Percentiles rank a stretch among this genome's conserved stretches.
Conservation (phyloP, 2,888 invertebrate species). For the Leistus spinibarbis region DNA sequence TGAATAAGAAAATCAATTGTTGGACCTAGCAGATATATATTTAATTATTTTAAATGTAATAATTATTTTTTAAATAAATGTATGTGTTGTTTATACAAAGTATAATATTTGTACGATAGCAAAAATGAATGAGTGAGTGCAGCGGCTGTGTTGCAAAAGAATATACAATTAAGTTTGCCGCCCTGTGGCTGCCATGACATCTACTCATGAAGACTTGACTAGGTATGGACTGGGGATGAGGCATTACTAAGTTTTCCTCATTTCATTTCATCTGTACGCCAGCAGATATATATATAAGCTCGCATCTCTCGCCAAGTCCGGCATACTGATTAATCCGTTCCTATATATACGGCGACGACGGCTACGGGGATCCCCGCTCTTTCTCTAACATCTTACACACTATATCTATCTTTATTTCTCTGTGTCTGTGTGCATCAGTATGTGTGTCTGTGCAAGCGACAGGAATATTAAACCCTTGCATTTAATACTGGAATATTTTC, state of each 20-base stretch:
- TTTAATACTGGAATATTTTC: no score
- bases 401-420: neutral
- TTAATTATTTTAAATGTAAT: no score
- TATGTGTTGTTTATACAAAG: no score
- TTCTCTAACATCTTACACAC: neutral
- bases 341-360: conserved; percentile 13
- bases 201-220: conserved; percentile 16
- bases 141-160: neutral
- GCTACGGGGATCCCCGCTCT: neutral
- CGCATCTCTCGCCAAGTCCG: conserved; percentile 50
- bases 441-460: no score
- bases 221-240: conserved; percentile 48
- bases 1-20: no score
- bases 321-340: conserved; percentile 56
- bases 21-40: no score
- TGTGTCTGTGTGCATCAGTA: neutral
- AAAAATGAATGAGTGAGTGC: no score
- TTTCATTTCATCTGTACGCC: conserved; percentile 57
- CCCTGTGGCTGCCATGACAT: neutral
- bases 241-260: conserved; percentile 59
- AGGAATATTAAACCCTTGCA: no score
- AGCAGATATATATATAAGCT: conserved; percentile 53
- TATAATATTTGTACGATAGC: no score
- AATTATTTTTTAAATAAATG: no score
- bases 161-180: conserved; percentile 11